Conservation (phyloP, 1,140 invertebrate genomes). For the Prorops nasuta region DNA sequence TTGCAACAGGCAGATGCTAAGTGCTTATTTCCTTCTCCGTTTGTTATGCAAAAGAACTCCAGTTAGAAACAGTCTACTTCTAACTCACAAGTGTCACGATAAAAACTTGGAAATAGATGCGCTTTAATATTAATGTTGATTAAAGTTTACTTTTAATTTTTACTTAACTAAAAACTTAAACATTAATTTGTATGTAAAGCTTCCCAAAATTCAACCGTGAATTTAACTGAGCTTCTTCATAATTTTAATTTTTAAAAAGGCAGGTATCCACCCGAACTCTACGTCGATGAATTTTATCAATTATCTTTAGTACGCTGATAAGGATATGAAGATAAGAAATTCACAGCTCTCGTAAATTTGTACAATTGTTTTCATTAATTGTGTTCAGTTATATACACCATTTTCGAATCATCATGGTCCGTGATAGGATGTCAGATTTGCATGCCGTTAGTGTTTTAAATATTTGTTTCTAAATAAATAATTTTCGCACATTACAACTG, state of each 20-base stretch:
- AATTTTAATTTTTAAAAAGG: too few species aligned
- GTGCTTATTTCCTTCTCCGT: slow-evolving; percentile 47
- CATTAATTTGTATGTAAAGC: too few species aligned
- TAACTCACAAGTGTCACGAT: background rate
- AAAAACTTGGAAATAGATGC: too few species aligned
- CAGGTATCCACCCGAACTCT: too few species aligned
- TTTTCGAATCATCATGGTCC: slow-evolving; percentile 49
- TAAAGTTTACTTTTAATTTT: too few species aligned
- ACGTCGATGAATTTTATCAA: slow-evolving; percentile 42
- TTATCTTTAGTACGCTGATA: slow-evolving; percentile 45
- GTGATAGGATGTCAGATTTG: slow-evolving; percentile 50
- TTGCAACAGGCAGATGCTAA: slow-evolving; percentile 39
- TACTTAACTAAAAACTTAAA: too few species aligned
- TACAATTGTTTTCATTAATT: too few species aligned
- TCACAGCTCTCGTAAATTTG: background rate
- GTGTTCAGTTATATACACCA: too few species aligned
- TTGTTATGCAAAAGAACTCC: slow-evolving; percentile 45
- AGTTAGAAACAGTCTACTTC: slow-evolving; percentile 17
- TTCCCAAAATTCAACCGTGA: too few species aligned
- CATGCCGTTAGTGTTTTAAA: slow-evolving; percentile 42
- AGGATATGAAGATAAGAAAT: slow-evolving; percentile 36
- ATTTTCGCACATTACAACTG: background rate
- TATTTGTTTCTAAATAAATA: background rate
- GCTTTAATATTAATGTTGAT: too few species aligned
- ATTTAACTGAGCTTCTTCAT: too few species aligned